Evolutionary conservation across 2,113 vertebrate genomes (phyloP).

Genomic region (Opisthocomus hoazin): DNA sequence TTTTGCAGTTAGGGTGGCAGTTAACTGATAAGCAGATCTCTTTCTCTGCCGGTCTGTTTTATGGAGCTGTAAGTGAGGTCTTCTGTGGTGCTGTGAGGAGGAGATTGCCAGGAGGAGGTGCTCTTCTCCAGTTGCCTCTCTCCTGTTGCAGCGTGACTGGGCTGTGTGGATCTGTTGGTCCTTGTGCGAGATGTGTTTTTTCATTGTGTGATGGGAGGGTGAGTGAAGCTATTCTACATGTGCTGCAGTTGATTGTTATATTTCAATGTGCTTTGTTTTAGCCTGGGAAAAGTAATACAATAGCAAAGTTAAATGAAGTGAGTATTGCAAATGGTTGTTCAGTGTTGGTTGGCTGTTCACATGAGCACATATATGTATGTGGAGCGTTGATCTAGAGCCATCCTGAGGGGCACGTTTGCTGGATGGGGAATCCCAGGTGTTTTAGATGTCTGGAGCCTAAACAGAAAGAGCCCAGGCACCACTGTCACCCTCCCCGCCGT

Average conservation of each 20-base stretch:
- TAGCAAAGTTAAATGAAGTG: background rate
- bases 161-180: background rate
- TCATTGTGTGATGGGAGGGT: background rate
- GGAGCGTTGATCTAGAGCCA: background rate
- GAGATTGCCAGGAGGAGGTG: background rate
- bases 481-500: background rate
- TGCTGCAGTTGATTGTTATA: background rate
- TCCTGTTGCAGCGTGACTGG: background rate
- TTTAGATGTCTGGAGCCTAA: background rate
- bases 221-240: background rate
- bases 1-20: background rate
- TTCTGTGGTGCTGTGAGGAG: background rate
- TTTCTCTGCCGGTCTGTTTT: background rate
- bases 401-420: background rate
- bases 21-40: background rate
- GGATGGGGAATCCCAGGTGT: background rate
- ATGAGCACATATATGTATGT: fast-evolving
- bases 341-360: background rate
- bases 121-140: background rate
- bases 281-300: background rate
- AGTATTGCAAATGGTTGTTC: background rate
- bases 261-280: background rate
- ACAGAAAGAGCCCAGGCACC: background rate
- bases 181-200: fast-evolving
- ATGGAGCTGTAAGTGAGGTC: background rate